A percentile compares a stretch with the other conserved stretches of the same genome.
Evolutionary conservation across 2,113 vertebrate species (phyloP).

Genomic region (Pholis gunnellus): DNA sequence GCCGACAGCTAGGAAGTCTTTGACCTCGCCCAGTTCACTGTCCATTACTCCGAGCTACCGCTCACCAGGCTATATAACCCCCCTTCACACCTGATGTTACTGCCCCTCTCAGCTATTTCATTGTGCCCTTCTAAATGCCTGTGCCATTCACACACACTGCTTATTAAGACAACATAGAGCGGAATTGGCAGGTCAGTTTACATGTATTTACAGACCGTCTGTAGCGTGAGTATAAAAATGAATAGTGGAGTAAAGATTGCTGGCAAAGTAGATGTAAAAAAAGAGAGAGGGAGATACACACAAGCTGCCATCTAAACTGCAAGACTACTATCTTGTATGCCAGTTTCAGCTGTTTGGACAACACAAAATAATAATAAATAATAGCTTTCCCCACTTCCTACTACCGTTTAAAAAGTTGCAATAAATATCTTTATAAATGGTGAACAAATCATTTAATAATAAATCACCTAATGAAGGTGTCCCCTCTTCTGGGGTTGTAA

Average conservation of each 20-base stretch:
- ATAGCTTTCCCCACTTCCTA: neutral
- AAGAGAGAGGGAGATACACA: neutral
- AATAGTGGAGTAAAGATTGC: neutral
- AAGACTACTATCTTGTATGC: neutral
- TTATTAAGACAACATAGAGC: no score
- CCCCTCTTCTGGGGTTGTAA: neutral
- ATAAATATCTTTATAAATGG: neutral
- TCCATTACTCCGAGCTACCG: slow-evolving; percentile 60
- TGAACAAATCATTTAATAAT: neutral
- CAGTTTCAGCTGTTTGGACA: neutral
- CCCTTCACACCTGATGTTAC: slow-evolving; percentile 26
- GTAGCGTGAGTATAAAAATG: neutral
- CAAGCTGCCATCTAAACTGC: neutral
- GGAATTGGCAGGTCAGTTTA: neutral
- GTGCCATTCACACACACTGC: neutral
- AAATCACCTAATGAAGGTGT: neutral
- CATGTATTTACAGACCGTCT: neutral
- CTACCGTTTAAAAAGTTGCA: neutral
- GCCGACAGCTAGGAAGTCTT: slow-evolving; percentile 38
- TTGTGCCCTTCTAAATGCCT: slow-evolving; percentile 25
- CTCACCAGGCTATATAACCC: slow-evolving; percentile 34
- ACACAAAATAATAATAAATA: neutral
- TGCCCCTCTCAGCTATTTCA: slow-evolving; percentile 34
- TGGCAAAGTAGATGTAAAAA: neutral
- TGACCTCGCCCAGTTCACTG: slow-evolving; percentile 52